Conservation (phyloP, 2,797 vertebrate genomes). For the Sphenopsis melanotis region DNA sequence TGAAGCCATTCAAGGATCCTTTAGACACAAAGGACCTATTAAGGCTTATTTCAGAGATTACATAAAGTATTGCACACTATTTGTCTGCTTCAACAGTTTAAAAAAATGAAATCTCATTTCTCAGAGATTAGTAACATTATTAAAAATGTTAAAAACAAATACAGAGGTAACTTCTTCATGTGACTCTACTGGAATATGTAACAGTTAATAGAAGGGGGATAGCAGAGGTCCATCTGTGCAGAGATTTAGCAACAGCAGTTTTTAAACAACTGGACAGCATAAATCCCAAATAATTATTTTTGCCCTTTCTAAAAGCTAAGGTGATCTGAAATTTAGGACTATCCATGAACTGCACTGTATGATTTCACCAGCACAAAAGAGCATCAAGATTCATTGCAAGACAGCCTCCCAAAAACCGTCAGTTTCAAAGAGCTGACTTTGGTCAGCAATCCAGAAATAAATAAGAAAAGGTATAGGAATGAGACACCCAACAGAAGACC, state of each 20-base stretch:
- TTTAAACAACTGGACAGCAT: not conserved
- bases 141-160: constrained; percentile 34
- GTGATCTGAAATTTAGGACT: not conserved
- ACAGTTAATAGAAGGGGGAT: not conserved
- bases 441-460: constrained; percentile 40
- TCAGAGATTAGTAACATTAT: constrained; percentile 1
- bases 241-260: not conserved
- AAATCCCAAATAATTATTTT: not conserved
- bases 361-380: not conserved
- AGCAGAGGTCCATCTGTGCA: not conserved
- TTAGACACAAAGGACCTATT: constrained; percentile 6
- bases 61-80: constrained; percentile 34
- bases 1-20: constrained; percentile 34
- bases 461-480: constrained; percentile 2
- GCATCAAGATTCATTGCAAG: not conserved
- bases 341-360: not conserved
- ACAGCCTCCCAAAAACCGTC: not conserved
- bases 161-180: not conserved
- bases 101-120: constrained; percentile 7
- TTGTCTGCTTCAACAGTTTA: constrained; percentile 8
- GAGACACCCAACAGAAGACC: not conserved
- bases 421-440: not conserved
- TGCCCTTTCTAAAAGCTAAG: not conserved
- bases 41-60: constrained; percentile 41
- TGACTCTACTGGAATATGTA: not conserved